Base-by-base conservation (phyloP, 2,113 vertebrate genomes). In the Marmota flaviventris region DNA sequence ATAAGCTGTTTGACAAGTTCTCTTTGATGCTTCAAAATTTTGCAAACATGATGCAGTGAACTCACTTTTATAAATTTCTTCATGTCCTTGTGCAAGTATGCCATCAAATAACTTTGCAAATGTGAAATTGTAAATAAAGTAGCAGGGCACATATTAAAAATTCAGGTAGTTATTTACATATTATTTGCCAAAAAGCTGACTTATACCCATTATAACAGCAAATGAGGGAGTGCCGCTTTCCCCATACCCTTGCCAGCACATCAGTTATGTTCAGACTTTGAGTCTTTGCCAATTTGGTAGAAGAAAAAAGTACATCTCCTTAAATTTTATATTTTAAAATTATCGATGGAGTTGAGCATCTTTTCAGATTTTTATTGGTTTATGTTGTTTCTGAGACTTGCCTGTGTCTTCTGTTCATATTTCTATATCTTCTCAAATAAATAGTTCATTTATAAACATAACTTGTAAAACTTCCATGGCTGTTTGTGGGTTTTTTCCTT, bases 321-420 rank as follows among this genome's bases (percentile, higher is more conserved):
- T 72, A 37, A 69, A 82, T 89, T 94, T 95, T 95, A 24, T 85
- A 45, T 70, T 92, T 95, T 56, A 84, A 75, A 87, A 79, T 83
- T 67, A 70, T 72, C 72, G 84, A 53, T 93, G 87, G 53, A 85
- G 20, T 81, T 93, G 63, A 79, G 18, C 17, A n/a, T 85, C 77
- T 95, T 94, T 86, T 93, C 25, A 82, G 22, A 48, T 91, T 91
- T 85, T 85, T 88, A 75, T 92, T 63, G 48, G 25, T 88, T 96
- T 91, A 42, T 95, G 17, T 67, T 91, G 18, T 90, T 79, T 87
- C 48, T 94, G 79, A 95, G 65, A 94, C 58, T 88, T 90, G 10
- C 42, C 20, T 75, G 0, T 45, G 24, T 72, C 25, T 69, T 85
- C 91, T 93, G 39, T 82, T 89, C 14, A 42, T 48, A 72, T 94